A percentile compares a stretch with the other conserved stretches of the same genome.
These are phyloP conservation scores for Lemur catta DNA, from an alignment of 2,797 vertebrate genomes.

Conservation along the genomic window DNA sequence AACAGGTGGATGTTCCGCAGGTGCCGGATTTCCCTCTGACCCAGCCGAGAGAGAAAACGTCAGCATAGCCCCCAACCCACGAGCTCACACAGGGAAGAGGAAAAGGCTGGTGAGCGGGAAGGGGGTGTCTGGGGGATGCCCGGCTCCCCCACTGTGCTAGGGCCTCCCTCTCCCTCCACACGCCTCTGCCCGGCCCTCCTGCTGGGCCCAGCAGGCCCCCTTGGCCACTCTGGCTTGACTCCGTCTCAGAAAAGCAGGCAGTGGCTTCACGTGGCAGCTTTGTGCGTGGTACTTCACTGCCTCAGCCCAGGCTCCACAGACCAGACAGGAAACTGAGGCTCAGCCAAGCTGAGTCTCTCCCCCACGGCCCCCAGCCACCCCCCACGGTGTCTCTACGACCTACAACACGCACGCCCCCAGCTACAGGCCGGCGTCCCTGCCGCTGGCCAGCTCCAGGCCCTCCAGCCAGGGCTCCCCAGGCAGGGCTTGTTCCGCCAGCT, in stretches of 20 bases:
- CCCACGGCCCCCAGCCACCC: neutral
- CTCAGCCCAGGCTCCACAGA: neutral
- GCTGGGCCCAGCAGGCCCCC: neutral
- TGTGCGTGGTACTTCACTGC: neutral
- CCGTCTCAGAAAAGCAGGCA: no score
- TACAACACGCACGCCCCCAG: no score
- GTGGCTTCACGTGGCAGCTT: neutral
- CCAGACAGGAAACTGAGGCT: neutral
- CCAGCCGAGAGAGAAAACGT: neutral
- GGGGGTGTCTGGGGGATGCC: accelerated
- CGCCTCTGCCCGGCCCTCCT: neutral
- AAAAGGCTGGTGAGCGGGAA: accelerated
- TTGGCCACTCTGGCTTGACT: no score
- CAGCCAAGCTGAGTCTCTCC: neutral
- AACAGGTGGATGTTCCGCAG: slow-evolving; percentile 72
- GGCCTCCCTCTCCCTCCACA: neutral
- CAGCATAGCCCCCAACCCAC: accelerated
- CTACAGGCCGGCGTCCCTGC: accelerated
- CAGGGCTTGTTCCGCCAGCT: neutral
- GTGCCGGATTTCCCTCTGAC: slow-evolving; percentile 81
- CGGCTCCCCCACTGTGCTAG: accelerated
- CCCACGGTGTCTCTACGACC: neutral
- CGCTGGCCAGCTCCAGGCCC: neutral
- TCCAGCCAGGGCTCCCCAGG: neutral
- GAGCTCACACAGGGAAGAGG: neutral